Base-by-base conservation (phyloP, 2,113 vertebrate genomes). In the Rhombomys opimus region DNA sequence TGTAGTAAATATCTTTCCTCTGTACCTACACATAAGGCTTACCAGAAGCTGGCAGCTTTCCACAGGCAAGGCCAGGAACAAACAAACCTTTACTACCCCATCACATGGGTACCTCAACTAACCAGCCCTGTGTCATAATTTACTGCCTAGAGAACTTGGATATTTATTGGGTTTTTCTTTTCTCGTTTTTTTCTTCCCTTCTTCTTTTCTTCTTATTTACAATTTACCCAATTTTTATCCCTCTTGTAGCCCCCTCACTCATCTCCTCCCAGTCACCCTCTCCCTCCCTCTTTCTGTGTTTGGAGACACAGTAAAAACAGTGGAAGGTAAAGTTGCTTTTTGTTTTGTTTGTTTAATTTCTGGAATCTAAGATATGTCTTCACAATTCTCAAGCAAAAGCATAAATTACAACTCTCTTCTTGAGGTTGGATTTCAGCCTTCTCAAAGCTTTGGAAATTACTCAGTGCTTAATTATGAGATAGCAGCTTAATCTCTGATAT, bases 111-210 rank as follows among this genome's bases (percentile, higher is more conserved):
- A 0, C 4, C 7, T 27, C 10, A 54, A 23, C 9, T 78, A 8
- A 78, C 7, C 15, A 54, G 2, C 1, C 10, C 14, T 72, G 63
- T 0, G 22, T 54, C 11, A 63, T 30, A 68, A 93, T 61, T 61
- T 18, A 59, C 11, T 35, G n/a, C 12, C 15, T 13, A 52, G 3
- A 32, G 3, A 89, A 61, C 17, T 70, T 88, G 35, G n/a, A 59
- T 41, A 54, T 1, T n/a, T 25, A 59, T 7, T 63, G 13, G 35
- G 10, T 0, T 1, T 23, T 35, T 23, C 4, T 52, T 63, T 1
- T 41, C 30, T 59, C 12, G 17, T 57, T 27, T 73, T 5, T 1
- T n/a, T 80, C 46, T 46, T 46, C 46, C 5, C 46, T 46, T 46
- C 46, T 46, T 46, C 46, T 46, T 46, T 46, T 46, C 46, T 46